These are phyloP conservation scores for Genyomyrus donnyi DNA, from an alignment of 2,113 vertebrate genomes.

Conservation along the genomic window DNA sequence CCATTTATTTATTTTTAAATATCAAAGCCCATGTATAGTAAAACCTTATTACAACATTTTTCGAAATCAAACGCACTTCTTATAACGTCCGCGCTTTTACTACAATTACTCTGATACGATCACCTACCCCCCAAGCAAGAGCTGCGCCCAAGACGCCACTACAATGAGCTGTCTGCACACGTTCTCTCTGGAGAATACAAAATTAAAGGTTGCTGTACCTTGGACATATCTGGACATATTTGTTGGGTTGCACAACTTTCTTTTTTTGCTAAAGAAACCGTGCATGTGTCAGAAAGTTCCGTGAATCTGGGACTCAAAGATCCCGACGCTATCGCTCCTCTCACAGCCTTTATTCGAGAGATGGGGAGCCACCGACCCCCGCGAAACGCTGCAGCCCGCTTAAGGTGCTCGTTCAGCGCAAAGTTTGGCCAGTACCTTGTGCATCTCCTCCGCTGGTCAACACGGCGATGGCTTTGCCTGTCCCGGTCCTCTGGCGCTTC, in stretches of 20 bases:
- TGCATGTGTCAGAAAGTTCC: neutral
- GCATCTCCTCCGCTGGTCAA: constrained; percentile 92
- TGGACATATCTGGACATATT: neutral
- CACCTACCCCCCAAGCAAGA: neutral
- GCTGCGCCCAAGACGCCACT: neutral
- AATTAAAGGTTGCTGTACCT: neutral
- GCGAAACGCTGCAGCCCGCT: neutral
- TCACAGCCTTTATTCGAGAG: neutral
- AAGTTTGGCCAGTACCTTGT: constrained; percentile 65
- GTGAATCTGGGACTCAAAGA: neutral
- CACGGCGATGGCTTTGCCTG: constrained; percentile 80
- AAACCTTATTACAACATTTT: neutral
- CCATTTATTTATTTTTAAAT: neutral
- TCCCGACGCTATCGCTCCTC: neutral
- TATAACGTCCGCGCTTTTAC: neutral
- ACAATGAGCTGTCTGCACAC: neutral
- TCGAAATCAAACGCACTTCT: neutral
- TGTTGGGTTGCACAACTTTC: neutral
- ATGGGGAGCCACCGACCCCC: neutral
- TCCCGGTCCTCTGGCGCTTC: constrained; percentile 72
- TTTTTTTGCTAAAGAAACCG: neutral
- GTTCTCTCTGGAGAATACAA: neutral
- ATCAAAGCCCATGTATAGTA: neutral
- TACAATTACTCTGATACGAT: neutral
- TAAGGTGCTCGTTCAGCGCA: neutral